Conservation (phyloP, 2,888 invertebrate species). For the Trichacis sp. region DNA sequence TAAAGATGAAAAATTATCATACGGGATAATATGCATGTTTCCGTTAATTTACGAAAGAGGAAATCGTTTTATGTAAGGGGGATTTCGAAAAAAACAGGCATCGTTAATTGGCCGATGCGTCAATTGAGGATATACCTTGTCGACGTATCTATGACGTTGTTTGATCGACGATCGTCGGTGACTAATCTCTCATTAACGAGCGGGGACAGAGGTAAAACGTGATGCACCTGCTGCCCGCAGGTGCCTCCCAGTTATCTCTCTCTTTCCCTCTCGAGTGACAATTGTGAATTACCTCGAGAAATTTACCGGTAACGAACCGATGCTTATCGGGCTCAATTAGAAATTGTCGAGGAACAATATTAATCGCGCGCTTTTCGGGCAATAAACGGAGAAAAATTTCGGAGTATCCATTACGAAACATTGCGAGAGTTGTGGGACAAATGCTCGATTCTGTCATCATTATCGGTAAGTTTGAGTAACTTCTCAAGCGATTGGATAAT, state of each 20-base stretch:
- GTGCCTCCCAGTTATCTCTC: slow-evolving; percentile 22
- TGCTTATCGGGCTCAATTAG: background rate
- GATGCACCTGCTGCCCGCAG: slow-evolving; percentile 42
- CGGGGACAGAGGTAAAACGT: slow-evolving; percentile 43
- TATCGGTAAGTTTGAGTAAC: no score
- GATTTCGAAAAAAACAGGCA: background rate
- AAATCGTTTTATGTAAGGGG: slow-evolving; percentile 38
- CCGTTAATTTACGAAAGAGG: slow-evolving; percentile 41
- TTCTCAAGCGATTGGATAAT: no score
- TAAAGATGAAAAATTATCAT: no score
- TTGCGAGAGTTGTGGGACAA: no score
- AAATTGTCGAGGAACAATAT: background rate
- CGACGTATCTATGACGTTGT: slow-evolving; percentile 24
- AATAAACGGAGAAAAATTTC: slow-evolving; percentile 18
- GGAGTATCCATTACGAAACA: no score
- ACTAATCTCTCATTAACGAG: slow-evolving; percentile 60
- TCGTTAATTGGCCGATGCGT: slow-evolving; percentile 24
- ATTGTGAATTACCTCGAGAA: slow-evolving; percentile 27
- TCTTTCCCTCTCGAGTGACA: slow-evolving; percentile 9
- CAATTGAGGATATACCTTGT: slow-evolving; percentile 32
- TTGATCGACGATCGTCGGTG: slow-evolving; percentile 61
- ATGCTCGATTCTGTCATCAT: no score
- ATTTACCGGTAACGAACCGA: background rate
- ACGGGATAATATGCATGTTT: no score
- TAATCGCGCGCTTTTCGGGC: background rate